Base-by-base conservation (phyloP, 2,888 invertebrate genomes). In the Pristionchus maxplancki region DNA sequence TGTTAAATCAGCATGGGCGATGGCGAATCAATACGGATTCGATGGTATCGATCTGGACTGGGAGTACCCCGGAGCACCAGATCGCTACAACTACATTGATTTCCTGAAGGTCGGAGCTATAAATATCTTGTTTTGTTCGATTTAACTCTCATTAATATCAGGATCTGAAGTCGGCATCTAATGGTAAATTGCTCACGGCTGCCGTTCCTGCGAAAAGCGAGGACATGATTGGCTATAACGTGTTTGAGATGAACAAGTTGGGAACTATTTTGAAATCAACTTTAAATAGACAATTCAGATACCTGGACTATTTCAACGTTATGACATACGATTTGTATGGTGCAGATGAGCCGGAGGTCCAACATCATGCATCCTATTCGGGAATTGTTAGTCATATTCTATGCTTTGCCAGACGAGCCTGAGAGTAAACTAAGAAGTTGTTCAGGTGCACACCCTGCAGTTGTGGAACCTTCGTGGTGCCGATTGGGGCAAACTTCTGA, bases 381-480 rank as follows among this genome's bases (percentile, higher is more conserved):
- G 86, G 86, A 96, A 97, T 31, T 37, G 17, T 15, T 67, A n/a
- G 34, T 4, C 9, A 64, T 64, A 34, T 31, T 28, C 67, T 31
- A 34, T 67, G 9, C 15, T 28, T 44, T 44, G 44, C 44, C 11
- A 9, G 3, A n/a, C 5, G n/a, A 28, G n/a, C 28, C 4, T 28
- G 53, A 58, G 53, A 58, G 15, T 62, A 9, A n/a, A 28, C 28
- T 28, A 6, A 62, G 3, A 28, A 62, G n/a, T 4, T 9, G 5
- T 28, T 62, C 28, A 9, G n/a, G 28, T 62, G 5, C 62, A 34
- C 37, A 20, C 24, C 5, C 17, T 64, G 8, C n/a, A 64, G 3
- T 67, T 67, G 34, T 58, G 58, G n/a, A 64, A 74, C 24, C 28
- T 20, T 74, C 37, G 0, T 2, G 9, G 28, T 6, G 40, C 3